phyloP scores from a whole-genome alignment of 1,140 invertebrate genomes.

The Sarcophaga bullata region DNA sequence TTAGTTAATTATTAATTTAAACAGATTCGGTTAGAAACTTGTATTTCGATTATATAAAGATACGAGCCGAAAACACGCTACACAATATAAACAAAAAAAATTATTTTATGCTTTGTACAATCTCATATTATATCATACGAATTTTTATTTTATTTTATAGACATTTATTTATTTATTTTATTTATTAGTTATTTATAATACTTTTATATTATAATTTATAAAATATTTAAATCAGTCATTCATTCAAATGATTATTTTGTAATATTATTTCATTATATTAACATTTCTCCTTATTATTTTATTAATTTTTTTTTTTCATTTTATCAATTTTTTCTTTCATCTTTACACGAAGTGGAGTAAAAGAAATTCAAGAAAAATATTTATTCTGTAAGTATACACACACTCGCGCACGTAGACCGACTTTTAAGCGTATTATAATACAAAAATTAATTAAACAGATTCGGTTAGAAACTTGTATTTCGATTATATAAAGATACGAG shows the following conservation, averaged over 20 bases:
- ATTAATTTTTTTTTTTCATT: background rate
- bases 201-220: no score
- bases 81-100: background rate
- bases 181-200: no score
- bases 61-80: background rate
- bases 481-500: background rate
- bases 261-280: background rate
- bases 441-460: slow-evolving; percentile 8
- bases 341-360: background rate
- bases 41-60: background rate
- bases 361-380: background rate
- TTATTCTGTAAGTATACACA: slow-evolving; percentile 12
- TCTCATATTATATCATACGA: no score
- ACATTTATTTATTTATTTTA: background rate
- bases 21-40: background rate
- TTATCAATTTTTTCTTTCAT: background rate
- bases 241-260: background rate
- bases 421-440: background rate
- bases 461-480: background rate
- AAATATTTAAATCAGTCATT: no score
- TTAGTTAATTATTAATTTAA: background rate
- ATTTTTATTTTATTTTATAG: background rate
- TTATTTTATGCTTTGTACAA: background rate
- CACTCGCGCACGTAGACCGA: slow-evolving; percentile 8
- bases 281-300: background rate